A percentile compares a stretch with the other conserved stretches of the same genome.
Conservation (phyloP, 2,797 vertebrate genomes). For the Zalophus californianus region DNA sequence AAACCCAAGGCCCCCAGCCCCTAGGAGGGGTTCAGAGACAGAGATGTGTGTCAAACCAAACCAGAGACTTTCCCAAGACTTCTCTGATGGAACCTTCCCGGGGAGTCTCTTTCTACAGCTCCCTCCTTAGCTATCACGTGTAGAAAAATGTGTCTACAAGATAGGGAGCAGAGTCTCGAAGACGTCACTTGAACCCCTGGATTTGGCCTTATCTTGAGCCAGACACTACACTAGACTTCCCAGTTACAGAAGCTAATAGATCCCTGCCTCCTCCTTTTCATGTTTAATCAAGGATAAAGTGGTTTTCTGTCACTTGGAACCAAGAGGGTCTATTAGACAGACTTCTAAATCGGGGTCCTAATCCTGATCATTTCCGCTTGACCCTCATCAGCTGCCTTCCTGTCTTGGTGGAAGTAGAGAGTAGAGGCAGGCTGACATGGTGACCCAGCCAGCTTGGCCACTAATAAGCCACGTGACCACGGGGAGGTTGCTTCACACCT, state of each 20-base stretch:
- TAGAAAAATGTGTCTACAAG: neutral
- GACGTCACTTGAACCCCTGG: too few relatives aligned
- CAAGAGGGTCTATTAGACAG: neutral
- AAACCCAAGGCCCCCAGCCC: neutral
- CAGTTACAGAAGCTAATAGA: neutral
- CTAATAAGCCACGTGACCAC: neutral
- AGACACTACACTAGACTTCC: neutral
- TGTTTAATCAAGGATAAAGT: neutral
- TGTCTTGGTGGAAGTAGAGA: neutral
- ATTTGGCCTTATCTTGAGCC: neutral
- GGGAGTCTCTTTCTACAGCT: neutral
- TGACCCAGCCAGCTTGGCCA: neutral
- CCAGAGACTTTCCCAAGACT: neutral
- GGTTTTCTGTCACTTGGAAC: neutral
- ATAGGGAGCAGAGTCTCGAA: neutral
- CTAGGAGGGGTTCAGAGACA: neutral
- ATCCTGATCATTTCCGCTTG: neutral
- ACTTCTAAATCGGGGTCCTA: neutral
- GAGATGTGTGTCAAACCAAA: neutral
- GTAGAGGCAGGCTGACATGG: neutral
- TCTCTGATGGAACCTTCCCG: neutral
- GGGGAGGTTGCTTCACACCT: neutral
- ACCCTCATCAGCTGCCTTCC: neutral
- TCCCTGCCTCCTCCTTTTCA: neutral
- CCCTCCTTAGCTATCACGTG: neutral